These are phyloP conservation scores for Anguilla japonica DNA, from an alignment of 2,113 vertebrate species.

Conservation along the genomic window DNA sequence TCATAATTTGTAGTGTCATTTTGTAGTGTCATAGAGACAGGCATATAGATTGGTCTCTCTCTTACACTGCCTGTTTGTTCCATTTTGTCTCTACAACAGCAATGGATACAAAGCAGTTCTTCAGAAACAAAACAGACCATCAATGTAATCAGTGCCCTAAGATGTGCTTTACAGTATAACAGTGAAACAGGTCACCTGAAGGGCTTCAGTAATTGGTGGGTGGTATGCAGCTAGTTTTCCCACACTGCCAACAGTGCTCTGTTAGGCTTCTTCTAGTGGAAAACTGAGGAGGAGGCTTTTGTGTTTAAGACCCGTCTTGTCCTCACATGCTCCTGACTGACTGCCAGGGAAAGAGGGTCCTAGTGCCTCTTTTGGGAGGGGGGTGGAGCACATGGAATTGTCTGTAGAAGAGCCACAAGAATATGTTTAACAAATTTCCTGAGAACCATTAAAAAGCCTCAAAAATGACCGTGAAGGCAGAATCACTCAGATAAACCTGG, in stretches of 20 bases:
- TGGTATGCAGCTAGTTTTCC: conserved; percentile 71
- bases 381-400: conserved; percentile 8
- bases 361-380: conserved; percentile 65
- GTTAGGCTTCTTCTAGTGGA: conserved; percentile 62
- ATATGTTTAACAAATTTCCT: conserved; percentile 62
- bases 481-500: background rate
- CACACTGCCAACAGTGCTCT: conserved; percentile 74
- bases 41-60: background rate
- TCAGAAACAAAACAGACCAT: background rate
- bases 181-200: conserved; percentile 35
- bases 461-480: background rate
- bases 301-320: conserved; percentile 69
- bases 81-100: background rate
- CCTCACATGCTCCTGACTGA: conserved; percentile 73
- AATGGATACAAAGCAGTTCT: background rate
- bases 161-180: conserved; percentile 44
- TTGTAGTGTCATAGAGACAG: background rate
- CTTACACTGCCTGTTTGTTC: background rate
- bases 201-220: conserved; percentile 45
- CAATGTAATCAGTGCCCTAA: conserved; percentile 4
- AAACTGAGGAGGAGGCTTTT: conserved; percentile 66
- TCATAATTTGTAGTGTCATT: background rate
- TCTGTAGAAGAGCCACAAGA: conserved; percentile 36
- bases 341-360: conserved; percentile 68
- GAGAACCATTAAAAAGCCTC: conserved; percentile 47